Conservation (phyloP, 92 coral and sea anemone species). For the Anthopleura xanthogrammica region DNA sequence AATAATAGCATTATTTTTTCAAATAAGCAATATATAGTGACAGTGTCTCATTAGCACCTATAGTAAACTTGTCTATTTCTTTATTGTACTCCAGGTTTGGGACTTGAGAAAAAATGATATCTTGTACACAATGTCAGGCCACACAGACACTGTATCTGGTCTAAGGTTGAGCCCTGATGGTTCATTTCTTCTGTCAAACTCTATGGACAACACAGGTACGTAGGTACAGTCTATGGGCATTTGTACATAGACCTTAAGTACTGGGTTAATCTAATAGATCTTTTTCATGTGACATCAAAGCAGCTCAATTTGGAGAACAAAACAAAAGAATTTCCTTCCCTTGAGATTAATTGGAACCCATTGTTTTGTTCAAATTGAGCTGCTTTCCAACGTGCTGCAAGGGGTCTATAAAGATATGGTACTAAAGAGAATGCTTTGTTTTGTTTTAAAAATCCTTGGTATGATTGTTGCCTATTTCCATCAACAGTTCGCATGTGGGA, state of each 20-base stretch:
- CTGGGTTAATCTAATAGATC: not conserved
- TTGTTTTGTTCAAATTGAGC: too few relatives aligned
- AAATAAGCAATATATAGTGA: too few relatives aligned
- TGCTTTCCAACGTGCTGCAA: not conserved
- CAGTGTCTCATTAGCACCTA: too few relatives aligned
- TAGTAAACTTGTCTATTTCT: not conserved
- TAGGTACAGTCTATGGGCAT: too few relatives aligned
- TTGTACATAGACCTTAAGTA: not conserved
- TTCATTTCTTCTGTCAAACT: constrained; percentile 85
- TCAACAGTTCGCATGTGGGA: constrained; percentile 97
- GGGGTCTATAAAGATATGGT: too few relatives aligned
- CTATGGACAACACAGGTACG: constrained; percentile 96
- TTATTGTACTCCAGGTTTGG: constrained; percentile 70
- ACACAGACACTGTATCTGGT: constrained; percentile 93
- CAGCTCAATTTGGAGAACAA: too few relatives aligned
- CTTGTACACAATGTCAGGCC: constrained; percentile 92
- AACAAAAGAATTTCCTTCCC: too few relatives aligned
- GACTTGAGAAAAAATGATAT: constrained; percentile 95
- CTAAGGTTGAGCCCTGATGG: constrained; percentile 95
- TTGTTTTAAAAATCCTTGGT: too few relatives aligned
- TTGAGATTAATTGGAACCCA: too few relatives aligned
- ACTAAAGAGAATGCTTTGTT: too few relatives aligned
- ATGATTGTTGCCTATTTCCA: not conserved
- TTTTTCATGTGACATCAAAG: too few relatives aligned
- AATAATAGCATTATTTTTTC: too few relatives aligned